Base-by-base conservation (phyloP, 2,113 vertebrate genomes). In the Amblyornis subalaris region DNA sequence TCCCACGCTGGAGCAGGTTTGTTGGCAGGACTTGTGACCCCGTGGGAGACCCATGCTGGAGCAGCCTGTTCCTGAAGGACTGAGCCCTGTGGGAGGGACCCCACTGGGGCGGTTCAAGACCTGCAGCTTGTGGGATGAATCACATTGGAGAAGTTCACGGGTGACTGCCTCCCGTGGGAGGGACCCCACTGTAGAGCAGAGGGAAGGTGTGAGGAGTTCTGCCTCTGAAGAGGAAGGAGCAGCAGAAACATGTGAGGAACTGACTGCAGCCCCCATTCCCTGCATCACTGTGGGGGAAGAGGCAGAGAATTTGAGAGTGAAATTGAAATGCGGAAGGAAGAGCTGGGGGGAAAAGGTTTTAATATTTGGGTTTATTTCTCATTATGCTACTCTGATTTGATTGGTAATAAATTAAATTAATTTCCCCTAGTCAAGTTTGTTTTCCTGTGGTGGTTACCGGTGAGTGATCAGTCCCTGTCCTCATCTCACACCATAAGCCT, bases 31-130 rank as follows among this genome's bases (percentile, higher is more conserved):
- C 8, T 2, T 83, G 44, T 67, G 31, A 35, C 25, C 21, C 21
- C 0, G 0, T 36, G 36, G 22, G 21, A 29, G 28, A 22, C 25
- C 22, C 25, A 44, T 19, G 17, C 12, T 51, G 51, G 18, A 66
- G 45, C 36, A 81, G 33, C 5, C 33, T 24, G 33, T 44, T 57
- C 50, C 36, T 65, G 51, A 42, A 36, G 26, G 33, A 23, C 36
- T 44, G 50, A 28, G 36, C 50, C 51, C 21, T 0, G 0, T 36
- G 58, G 33, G 45, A 72, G 33, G n/a, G 16, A 60, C 2, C 2
- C 16, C 20, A 7, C 10, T 67, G 69, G 28, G 66, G 15, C 15
- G 18, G 16, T 6, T 31, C 53, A 60, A 18, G 33, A 60, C 15
- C n/a, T 89, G 10, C 33, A 67, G 38, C 23, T 11, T 1, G 1